phyloP scores from a whole-genome alignment of 2,797 vertebrate species.

The Lacerta viridis region DNA sequence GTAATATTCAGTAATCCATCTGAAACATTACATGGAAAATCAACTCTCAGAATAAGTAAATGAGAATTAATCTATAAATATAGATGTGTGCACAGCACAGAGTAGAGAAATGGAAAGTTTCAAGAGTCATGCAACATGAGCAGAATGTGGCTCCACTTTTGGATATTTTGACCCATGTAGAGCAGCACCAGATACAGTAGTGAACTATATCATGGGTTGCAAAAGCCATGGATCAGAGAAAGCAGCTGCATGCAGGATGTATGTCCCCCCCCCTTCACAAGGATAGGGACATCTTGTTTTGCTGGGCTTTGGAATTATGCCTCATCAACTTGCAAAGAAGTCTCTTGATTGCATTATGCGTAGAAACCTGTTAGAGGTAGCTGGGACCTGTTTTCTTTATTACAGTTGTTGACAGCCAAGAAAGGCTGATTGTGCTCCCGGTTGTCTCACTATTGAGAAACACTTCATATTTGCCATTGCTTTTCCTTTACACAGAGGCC shows the following conservation, averaged over 20 bases:
- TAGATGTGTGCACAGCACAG: neutral
- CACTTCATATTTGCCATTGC: neutral
- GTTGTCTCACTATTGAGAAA: neutral
- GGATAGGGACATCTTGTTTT: neutral
- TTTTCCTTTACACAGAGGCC: neutral
- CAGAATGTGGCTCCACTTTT: neutral
- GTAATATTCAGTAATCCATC: too few relatives aligned
- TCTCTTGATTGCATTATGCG: constrained; percentile 17
- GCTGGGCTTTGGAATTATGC: constrained; percentile 2
- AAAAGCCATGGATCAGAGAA: neutral
- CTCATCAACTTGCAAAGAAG: constrained; percentile 7
- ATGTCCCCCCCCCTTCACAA: neutral
- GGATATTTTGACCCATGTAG: neutral
- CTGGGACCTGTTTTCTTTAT: neutral
- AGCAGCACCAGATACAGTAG: neutral
- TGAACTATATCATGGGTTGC: neutral
- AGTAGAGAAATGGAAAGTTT: neutral
- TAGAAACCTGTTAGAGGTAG: constrained; percentile 5
- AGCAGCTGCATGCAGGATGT: neutral
- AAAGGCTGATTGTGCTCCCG: neutral
- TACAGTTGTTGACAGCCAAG: neutral
- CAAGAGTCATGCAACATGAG: neutral
- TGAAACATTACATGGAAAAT: too few relatives aligned
- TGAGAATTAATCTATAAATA: too few relatives aligned
- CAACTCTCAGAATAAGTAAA: too few relatives aligned